phyloP scores from a whole-genome alignment of 2,797 vertebrate species.

The Cetoscarus ocellatus region DNA sequence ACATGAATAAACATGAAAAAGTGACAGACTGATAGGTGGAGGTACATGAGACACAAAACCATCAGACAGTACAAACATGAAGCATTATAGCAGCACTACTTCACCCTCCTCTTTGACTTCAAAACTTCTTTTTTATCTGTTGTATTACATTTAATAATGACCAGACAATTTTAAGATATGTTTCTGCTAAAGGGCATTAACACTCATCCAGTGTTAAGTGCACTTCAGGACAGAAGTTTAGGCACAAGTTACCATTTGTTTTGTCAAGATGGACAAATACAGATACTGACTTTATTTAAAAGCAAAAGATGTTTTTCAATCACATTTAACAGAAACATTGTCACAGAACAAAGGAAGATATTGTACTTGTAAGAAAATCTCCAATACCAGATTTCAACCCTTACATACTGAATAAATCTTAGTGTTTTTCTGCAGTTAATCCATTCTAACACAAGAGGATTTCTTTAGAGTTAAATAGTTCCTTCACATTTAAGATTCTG shows the following conservation, averaged over 20 bases:
- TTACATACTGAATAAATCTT: background rate
- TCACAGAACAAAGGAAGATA: background rate
- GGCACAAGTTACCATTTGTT: background rate
- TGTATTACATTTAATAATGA: background rate
- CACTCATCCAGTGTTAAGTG: background rate
- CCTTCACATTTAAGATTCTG: slow-evolving; percentile 23
- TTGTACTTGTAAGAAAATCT: background rate
- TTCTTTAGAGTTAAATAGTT: slow-evolving; percentile 26
- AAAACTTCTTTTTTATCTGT: background rate
- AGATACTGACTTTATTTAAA: background rate
- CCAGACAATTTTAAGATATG: background rate
- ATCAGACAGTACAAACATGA: slow-evolving; percentile 32
- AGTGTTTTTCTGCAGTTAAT: slow-evolving; percentile 15
- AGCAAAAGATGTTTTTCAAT: background rate
- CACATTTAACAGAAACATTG: background rate
- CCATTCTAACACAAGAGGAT: slow-evolving; percentile 24
- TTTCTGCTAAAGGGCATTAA: slow-evolving; percentile 10
- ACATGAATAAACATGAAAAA: slow-evolving; percentile 34
- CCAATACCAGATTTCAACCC: slow-evolving; percentile 3
- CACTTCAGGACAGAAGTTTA: background rate
- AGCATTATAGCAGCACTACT: slow-evolving; percentile 38
- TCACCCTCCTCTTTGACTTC: background rate
- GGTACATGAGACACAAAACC: slow-evolving; percentile 34
- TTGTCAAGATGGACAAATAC: background rate
- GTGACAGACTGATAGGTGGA: slow-evolving; percentile 34